Evolutionary conservation across 1,140 invertebrate genomes (phyloP), one percentile per base, ranked within the genome.

Genomic region (Stegodyphus dumicola): DNA sequence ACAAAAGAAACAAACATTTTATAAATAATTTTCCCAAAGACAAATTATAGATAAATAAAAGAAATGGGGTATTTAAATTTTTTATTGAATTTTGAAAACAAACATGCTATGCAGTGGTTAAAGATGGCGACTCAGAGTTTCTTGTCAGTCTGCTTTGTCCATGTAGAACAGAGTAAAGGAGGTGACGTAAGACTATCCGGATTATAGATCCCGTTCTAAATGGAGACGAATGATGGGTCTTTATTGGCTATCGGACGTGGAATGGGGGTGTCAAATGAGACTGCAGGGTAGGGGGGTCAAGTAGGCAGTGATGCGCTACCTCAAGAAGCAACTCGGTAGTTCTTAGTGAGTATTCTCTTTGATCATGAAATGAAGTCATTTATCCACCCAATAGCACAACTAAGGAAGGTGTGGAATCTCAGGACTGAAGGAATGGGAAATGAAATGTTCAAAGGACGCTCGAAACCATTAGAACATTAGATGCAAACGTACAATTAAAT

Each of bases 201-300:
- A 51, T 60, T 75, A 75, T 75, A 53, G 73, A 75, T 75, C 73
- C 51, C 33, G 33, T 75, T 33, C 73, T 75, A 75, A 75, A 75
- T 75, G 73, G 73, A 75, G 73, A 75, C 73, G 73, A 56, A 75
- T 75, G 73, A 75, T 49, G 73, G 73, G 17, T 53, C 11, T 51
- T 75, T 75, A 75, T 75, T 75, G 73, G 73, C 51, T 75, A 75
- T 51, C 73, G 48, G 13, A 75, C 56, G 53, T 53, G 33, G 33
- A 33, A 33, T 33, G 33, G 33, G 33, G 73, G 73, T 75, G 73
- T 53, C 51, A 75, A 75, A 75, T 75, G 73, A 75, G 73, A 75
- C 54, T 75, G 73, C n/a, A 7, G 33, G 52, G 53, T 51, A 75
- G 73, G 73, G 73, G 73, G 73, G 69, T 75, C 51, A 75, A 75